Percentiles rank a stretch among this genome's conserved stretches.
phyloP scores from a whole-genome alignment of 2,113 vertebrate genomes.

The Silurus asotus region DNA sequence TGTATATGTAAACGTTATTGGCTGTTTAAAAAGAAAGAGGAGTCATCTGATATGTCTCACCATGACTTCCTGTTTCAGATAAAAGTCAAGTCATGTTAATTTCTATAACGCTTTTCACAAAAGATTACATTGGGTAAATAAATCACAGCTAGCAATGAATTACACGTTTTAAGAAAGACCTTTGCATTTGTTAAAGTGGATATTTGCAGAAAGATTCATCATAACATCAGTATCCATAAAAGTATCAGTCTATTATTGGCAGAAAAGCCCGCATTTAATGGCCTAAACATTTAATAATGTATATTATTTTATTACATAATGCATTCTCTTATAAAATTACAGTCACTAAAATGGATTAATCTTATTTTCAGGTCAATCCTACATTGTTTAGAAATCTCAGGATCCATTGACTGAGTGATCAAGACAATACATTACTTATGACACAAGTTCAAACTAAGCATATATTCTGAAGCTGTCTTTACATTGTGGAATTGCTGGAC shows the following conservation, averaged over 20 bases:
- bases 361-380: neutral
- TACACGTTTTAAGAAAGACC: neutral
- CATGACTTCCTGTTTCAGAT: no score
- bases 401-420: neutral
- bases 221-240: neutral
- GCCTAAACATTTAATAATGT: neutral
- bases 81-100: no score
- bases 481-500: neutral
- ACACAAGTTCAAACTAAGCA: neutral
- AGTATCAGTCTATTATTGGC: neutral
- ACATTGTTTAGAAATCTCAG: neutral
- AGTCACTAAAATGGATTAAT: neutral
- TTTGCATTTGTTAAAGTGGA: neutral
- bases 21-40: no score
- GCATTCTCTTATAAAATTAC: neutral
- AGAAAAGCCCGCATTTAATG: neutral
- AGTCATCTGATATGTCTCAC: no score
- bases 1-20: no score
- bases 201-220: neutral
- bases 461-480: neutral
- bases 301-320: neutral
- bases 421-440: neutral
- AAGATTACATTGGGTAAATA: neutral
- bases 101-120: neutral
- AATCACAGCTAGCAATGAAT: neutral